phyloP scores from a whole-genome alignment of 2,888 invertebrate species.

The Tachina lurida region DNA sequence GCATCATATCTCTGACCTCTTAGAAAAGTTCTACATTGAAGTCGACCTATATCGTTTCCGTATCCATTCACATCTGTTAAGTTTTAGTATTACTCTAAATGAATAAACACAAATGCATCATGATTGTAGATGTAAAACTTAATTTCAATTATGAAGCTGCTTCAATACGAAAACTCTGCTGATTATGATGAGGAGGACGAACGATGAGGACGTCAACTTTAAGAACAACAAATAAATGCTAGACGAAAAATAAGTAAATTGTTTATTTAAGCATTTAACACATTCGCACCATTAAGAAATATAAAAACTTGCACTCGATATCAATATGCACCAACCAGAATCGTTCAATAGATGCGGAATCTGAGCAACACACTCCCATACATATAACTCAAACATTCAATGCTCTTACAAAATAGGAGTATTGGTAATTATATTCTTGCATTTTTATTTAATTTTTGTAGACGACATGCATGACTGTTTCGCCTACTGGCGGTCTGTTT shows the following conservation, averaged over 20 bases:
- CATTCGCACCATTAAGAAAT: constrained; percentile 72
- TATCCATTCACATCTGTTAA: background rate
- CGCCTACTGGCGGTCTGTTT: constrained; percentile 23
- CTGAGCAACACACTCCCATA: constrained; percentile 24
- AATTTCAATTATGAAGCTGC: constrained; percentile 37
- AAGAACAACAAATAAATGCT: constrained; percentile 44
- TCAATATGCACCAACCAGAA: constrained; percentile 54
- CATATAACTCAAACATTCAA: background rate
- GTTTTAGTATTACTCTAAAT: background rate
- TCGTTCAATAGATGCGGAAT: constrained; percentile 35
- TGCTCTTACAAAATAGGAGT: constrained; percentile 23
- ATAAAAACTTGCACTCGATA: constrained; percentile 51
- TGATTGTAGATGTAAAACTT: background rate
- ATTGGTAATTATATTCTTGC: constrained; percentile 55
- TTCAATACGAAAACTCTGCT: background rate
- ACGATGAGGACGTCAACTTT: constrained; percentile 13
- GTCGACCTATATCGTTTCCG: background rate
- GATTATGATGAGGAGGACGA: background rate
- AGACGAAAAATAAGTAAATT: constrained; percentile 69
- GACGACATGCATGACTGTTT: constrained; percentile 49
- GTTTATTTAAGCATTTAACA: constrained; percentile 80
- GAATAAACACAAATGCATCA: background rate
- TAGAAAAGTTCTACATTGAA: background rate
- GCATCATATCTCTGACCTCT: background rate
- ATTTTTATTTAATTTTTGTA: constrained; percentile 8